These are phyloP conservation scores for Cosmia trapezina DNA, from an alignment of 2,888 invertebrate species.

Conservation along the genomic window DNA sequence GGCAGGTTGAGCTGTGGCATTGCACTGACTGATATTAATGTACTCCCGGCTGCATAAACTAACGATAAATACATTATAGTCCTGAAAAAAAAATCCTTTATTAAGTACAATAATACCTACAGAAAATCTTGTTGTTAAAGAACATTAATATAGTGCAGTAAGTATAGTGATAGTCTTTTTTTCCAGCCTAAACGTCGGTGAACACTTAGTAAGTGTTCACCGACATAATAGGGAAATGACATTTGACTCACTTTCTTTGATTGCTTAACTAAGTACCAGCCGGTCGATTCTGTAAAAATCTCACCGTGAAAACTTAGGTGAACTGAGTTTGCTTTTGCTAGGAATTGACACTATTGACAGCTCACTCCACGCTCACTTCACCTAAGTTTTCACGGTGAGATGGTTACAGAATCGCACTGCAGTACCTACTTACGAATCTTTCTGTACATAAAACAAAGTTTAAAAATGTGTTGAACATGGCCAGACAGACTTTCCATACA, in stretches of 20 bases:
- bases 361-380: too few species aligned
- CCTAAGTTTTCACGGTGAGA: too few species aligned
- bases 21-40: slow-evolving; percentile 93
- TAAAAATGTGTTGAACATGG: slow-evolving; percentile 16
- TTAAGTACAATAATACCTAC: neutral
- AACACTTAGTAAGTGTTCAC: too few species aligned
- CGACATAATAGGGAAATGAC: too few species aligned
- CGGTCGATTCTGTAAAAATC: too few species aligned
- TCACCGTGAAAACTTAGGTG: too few species aligned
- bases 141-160: neutral
- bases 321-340: too few species aligned
- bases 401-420: too few species aligned
- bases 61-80: slow-evolving; percentile 97
- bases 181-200: neutral
- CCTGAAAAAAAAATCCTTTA: slow-evolving; percentile 77
- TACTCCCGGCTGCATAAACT: slow-evolving; percentile 96
- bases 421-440: neutral
- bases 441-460: slow-evolving; percentile 8
- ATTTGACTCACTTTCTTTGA: too few species aligned
- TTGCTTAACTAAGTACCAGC: too few species aligned
- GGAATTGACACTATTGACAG: too few species aligned
- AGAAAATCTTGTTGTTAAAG: neutral
- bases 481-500: neutral
- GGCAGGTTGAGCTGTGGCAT: slow-evolving; percentile 92
- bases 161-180: neutral